Conservation (phyloP, 1,140 invertebrate species). For the Bombus cullumanus region DNA sequence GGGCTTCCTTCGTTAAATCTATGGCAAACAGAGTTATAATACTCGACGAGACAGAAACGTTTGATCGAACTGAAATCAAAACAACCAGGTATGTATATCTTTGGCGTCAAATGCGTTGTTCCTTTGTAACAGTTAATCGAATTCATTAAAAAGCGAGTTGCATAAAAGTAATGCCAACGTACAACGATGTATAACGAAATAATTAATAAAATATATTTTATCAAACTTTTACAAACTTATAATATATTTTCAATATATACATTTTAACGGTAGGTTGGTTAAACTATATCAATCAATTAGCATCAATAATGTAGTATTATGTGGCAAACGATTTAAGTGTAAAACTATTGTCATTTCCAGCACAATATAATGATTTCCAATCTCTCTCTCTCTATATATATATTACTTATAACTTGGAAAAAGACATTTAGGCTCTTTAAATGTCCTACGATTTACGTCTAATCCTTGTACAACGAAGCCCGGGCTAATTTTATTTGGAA, state of each 20-base stretch:
- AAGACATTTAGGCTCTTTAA: not conserved
- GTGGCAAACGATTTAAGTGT: too few species aligned
- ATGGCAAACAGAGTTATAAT: conserved; percentile 10
- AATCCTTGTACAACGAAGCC: not conserved
- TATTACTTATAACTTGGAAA: not conserved
- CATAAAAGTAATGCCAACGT: not conserved
- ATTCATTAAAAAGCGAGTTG: not conserved
- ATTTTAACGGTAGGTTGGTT: not conserved
- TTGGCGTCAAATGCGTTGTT: not conserved
- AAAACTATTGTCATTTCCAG: too few species aligned
- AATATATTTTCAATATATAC: not conserved
- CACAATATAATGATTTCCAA: too few species aligned
- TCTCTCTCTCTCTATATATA: too few species aligned
- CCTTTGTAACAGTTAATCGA: not conserved
- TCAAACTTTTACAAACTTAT: not conserved
- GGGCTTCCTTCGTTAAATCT: not conserved
- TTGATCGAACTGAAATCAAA: not conserved
- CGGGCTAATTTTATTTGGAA: not conserved
- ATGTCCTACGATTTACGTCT: not conserved
- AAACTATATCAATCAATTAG: not conserved
- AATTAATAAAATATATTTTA: conserved; percentile 9
- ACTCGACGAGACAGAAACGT: conserved; percentile 1
- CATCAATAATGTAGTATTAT: not conserved
- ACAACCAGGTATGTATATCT: conserved; percentile 13
- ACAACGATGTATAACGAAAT: not conserved